Conservation (phyloP, 2,113 vertebrate genomes). For the Choloepus hoffmanni region DNA sequence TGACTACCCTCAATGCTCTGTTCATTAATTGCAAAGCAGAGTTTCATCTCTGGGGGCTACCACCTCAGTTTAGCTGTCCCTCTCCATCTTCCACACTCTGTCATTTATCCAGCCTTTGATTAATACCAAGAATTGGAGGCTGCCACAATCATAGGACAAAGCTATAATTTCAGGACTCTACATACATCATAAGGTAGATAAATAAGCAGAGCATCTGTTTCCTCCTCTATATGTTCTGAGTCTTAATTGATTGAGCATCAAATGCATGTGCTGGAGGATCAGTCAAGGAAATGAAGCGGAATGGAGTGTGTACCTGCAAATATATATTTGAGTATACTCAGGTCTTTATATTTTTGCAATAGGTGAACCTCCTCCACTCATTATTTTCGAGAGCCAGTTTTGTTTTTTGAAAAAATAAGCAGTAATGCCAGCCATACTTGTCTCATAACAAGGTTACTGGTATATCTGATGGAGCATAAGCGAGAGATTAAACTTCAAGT, state of each 20-base stretch:
- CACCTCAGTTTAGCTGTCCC: constrained; percentile 42
- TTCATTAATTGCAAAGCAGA: constrained; percentile 64
- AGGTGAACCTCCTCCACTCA: not conserved
- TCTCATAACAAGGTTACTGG: constrained; percentile 4
- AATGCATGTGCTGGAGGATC: not conserved
- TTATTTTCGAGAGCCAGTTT: constrained; percentile 4
- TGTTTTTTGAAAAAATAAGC: constrained; percentile 28
- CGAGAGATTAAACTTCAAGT: not conserved
- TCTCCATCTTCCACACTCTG: rapidly evolving
- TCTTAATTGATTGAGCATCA: constrained; percentile 55
- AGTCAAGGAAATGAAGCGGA: not conserved
- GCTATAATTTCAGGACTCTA: constrained; percentile 63
- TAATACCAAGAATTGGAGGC: constrained; percentile 46
- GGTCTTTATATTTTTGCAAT: constrained; percentile 17
- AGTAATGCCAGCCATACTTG: not conserved
- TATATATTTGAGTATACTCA: not conserved
- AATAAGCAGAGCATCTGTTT: constrained; percentile 68
- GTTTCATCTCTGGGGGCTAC: constrained; percentile 57
- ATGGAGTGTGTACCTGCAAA: not conserved
- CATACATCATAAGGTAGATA: constrained; percentile 45
- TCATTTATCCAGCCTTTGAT: constrained; percentile 71
- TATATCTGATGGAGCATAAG: constrained; percentile 13
- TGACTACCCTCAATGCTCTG: not conserved
- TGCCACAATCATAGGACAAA: constrained; percentile 46
- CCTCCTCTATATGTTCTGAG: constrained; percentile 47